phyloP scores from a whole-genome alignment of 1,140 invertebrate genomes.

The Paracyclopina nana region DNA sequence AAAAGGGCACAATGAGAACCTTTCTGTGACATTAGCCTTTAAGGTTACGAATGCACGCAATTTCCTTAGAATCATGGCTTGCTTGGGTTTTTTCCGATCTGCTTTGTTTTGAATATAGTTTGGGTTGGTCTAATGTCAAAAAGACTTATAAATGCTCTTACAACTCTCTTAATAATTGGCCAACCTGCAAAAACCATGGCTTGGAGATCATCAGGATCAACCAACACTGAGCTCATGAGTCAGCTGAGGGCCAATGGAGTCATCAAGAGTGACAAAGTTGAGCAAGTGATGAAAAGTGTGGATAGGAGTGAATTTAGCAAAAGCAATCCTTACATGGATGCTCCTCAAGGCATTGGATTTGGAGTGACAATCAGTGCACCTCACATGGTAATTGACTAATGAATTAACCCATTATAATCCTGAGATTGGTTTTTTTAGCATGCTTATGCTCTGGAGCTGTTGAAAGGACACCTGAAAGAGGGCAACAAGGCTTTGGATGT shows the following conservation, averaged over 20 bases:
- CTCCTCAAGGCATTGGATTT: background rate
- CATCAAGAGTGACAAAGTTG: background rate
- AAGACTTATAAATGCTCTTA: too few relatives aligned
- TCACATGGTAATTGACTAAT: constrained; percentile 57
- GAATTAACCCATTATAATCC: background rate
- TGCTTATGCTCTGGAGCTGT: constrained; percentile 73
- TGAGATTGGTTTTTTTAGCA: constrained; percentile 35
- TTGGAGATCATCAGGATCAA: background rate
- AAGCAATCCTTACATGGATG: background rate
- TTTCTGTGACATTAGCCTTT: too few relatives aligned
- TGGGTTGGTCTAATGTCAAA: too few relatives aligned
- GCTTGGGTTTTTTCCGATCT: too few relatives aligned
- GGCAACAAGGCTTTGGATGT: constrained; percentile 73
- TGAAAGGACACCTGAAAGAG: constrained; percentile 56
- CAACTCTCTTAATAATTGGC: too few relatives aligned
- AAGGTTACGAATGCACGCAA: too few relatives aligned
- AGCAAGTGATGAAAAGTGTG: background rate
- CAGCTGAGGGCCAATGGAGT: background rate
- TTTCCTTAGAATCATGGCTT: too few relatives aligned
- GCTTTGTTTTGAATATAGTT: too few relatives aligned
- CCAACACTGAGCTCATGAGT: background rate
- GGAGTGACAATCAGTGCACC: constrained; percentile 79
- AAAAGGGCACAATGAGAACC: too few relatives aligned
- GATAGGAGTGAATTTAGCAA: background rate
- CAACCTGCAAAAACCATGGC: background rate